Conservation (phyloP, 1,140 invertebrate species). For the Procambarus clarkii region DNA sequence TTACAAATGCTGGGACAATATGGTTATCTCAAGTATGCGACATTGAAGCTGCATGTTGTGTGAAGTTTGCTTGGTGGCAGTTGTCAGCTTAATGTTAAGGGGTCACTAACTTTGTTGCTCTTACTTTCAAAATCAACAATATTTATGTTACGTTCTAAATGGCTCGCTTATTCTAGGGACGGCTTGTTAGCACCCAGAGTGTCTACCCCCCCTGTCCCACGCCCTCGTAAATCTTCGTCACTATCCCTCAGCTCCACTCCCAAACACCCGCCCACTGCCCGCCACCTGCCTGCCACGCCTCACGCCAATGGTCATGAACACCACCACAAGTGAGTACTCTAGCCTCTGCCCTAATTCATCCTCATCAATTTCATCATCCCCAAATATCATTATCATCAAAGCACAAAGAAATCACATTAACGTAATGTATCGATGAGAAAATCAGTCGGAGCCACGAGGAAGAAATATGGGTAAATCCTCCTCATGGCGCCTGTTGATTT, state of each 20-base stretch:
- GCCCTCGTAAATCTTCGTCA: constrained; percentile 47
- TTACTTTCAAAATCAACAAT: neutral
- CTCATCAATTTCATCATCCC: neutral
- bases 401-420: too few species aligned
- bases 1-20: too few species aligned
- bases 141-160: neutral
- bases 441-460: too few species aligned
- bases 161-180: constrained; percentile 30
- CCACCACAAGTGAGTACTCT: constrained; percentile 35
- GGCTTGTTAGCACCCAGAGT: constrained; percentile 52
- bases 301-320: constrained; percentile 47
- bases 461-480: too few species aligned
- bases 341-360: neutral
- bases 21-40: too few species aligned
- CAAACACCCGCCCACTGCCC: constrained; percentile 34
- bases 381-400: too few species aligned
- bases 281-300: constrained; percentile 35
- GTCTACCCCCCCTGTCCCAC: constrained; percentile 49
- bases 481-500: too few species aligned
- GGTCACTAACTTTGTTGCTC: neutral
- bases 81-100: too few species aligned
- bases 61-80: too few species aligned
- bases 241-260: constrained; percentile 49
- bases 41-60: too few species aligned
- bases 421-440: too few species aligned